Conservation (phyloP, 2,797 vertebrate genomes). For the Clarias fuscus region DNA sequence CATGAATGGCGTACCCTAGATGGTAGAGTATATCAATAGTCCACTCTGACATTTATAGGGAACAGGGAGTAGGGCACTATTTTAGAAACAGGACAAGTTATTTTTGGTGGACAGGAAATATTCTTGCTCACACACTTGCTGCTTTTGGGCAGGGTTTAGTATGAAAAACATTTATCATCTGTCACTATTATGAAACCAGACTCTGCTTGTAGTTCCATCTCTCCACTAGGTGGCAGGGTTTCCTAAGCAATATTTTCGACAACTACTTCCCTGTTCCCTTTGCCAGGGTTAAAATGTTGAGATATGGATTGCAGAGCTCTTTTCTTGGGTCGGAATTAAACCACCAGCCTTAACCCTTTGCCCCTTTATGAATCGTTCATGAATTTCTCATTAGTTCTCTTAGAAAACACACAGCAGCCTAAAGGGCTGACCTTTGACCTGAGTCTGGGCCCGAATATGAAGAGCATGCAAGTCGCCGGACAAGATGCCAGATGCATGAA, state of each 20-base stretch:
- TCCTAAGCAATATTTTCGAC: neutral
- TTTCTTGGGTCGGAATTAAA: neutral
- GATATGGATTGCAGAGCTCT: neutral
- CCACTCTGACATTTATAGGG: constrained; percentile 22
- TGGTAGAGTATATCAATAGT: constrained; percentile 15
- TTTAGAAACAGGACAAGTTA: constrained; percentile 7
- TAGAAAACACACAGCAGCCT: neutral
- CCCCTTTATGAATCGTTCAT: neutral
- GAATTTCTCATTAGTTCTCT: neutral
- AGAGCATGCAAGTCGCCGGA: constrained; percentile 8
- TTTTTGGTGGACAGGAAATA: constrained; percentile 19
- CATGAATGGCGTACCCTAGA: constrained; percentile 16
- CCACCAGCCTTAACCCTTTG: neutral
- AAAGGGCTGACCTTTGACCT: constrained; percentile 36
- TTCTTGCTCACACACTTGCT: constrained; percentile 6
- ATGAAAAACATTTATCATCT: neutral
- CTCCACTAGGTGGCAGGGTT: constrained; percentile 28
- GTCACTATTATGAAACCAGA: neutral
- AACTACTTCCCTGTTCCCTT: neutral
- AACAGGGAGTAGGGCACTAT: constrained; percentile 8
- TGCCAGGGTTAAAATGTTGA: neutral
- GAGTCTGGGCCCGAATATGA: constrained; percentile 10
- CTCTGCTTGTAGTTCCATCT: neutral
- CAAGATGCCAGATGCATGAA: constrained; percentile 6
- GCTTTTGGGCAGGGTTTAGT: constrained; percentile 21